These are phyloP conservation scores for Empidonax alnorum DNA, from an alignment of 2,113 vertebrate genomes.

Conservation along the genomic window DNA sequence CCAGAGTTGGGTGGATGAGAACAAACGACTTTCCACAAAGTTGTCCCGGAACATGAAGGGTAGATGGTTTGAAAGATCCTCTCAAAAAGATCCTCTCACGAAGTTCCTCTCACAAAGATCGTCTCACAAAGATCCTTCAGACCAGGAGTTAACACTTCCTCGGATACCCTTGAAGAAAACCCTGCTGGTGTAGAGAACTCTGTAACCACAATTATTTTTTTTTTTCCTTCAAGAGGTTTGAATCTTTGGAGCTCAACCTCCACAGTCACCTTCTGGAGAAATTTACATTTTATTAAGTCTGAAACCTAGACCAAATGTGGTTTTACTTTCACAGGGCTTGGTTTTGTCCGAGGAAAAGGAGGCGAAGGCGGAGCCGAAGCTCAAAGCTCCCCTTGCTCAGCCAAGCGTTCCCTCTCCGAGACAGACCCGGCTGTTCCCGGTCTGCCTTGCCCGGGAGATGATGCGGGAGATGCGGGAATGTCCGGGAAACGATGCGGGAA, in stretches of 20 bases:
- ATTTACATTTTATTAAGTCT: not conserved
- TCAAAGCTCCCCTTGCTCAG: not conserved
- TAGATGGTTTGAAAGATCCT: not conserved
- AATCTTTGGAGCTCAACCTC: not conserved
- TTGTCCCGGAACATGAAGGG: not conserved
- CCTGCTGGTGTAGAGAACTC: not conserved
- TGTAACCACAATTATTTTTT: too few species aligned
- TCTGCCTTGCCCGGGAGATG: not conserved
- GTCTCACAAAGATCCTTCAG: not conserved
- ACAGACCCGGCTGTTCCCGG: fast-evolving
- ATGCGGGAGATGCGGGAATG: too few species aligned
- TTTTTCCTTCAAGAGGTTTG: not conserved
- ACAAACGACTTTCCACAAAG: not conserved
- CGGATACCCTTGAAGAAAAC: fast-evolving
- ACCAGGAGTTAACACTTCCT: not conserved
- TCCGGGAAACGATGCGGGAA: not conserved
- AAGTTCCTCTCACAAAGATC: not conserved
- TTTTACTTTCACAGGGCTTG: not conserved
- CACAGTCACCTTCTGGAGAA: not conserved
- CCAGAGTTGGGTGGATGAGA: not conserved
- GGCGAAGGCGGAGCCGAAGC: not conserved
- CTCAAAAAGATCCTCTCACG: not conserved
- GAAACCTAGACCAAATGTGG: not conserved
- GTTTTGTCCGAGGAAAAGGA: not conserved
- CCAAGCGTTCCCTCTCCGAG: fast-evolving